phyloP scores from a whole-genome alignment of 1,140 invertebrate genomes.

The Drosophila arizonae region DNA sequence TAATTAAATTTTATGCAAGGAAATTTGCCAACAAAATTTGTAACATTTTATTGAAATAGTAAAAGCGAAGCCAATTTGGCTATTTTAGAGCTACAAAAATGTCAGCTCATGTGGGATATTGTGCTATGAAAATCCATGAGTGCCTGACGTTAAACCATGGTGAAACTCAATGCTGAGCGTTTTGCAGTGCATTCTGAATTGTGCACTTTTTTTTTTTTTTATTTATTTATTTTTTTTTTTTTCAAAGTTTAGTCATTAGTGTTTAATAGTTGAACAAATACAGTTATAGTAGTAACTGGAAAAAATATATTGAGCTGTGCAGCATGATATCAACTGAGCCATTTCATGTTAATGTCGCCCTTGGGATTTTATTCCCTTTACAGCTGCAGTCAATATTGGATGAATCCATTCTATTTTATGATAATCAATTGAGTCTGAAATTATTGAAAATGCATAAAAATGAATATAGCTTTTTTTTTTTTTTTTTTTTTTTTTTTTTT shows the following conservation, averaged over 20 bases:
- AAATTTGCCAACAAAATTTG: too few relatives aligned
- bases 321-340: neutral
- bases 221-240: too few relatives aligned
- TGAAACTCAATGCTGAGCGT: neutral
- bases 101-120: conserved; percentile 7
- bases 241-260: conserved; percentile 2
- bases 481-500: too few relatives aligned
- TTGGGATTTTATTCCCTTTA: neutral
- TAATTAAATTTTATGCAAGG: too few relatives aligned
- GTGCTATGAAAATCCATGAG: conserved; percentile 16
- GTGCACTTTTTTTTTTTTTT: neutral
- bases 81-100: neutral
- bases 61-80: too few relatives aligned
- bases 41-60: too few relatives aligned
- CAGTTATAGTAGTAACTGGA: neutral
- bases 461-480: too few relatives aligned
- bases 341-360: neutral
- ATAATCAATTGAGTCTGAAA: too few relatives aligned
- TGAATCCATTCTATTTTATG: too few relatives aligned
- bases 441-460: too few relatives aligned
- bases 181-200: conserved; percentile 1
- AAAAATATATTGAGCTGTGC: neutral
- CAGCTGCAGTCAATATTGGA: neutral
- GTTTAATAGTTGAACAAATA: conserved; percentile 1
- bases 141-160: neutral